These are phyloP conservation scores for Rhinoderma darwinii DNA, from an alignment of 2,113 vertebrate genomes.

Conservation along the genomic window DNA sequence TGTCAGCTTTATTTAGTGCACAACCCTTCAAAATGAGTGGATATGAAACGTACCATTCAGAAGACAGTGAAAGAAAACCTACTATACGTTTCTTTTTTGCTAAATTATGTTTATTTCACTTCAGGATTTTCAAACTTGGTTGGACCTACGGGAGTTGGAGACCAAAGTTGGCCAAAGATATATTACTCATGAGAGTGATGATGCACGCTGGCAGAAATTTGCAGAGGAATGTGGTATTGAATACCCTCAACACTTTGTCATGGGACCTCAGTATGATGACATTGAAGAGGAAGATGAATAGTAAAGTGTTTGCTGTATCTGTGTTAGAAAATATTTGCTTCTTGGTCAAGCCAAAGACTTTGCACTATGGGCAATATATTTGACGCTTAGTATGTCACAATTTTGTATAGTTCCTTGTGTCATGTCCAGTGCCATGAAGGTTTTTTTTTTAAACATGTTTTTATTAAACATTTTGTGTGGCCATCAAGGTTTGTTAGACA, in stretches of 20 bases:
- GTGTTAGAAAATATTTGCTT: background rate
- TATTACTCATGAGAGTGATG: constrained; percentile 96
- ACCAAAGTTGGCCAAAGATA: constrained; percentile 90
- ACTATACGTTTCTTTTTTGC: background rate
- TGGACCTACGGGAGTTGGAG: constrained; percentile 93
- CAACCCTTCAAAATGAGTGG: background rate
- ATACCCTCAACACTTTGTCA: constrained; percentile 85
- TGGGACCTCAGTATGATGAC: constrained; percentile 95
- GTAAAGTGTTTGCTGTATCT: background rate
- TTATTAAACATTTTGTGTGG: no score
- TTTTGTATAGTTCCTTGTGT: background rate
- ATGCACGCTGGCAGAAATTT: constrained; percentile 90
- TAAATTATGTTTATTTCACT: background rate
- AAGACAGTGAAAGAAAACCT: background rate
- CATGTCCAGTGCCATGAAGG: background rate
- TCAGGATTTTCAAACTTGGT: constrained; percentile 97
- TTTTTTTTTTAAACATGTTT: no score
- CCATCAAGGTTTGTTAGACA: background rate
- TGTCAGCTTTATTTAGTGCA: no score
- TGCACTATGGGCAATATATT: background rate
- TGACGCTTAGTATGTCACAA: background rate
- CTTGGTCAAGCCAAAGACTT: background rate
- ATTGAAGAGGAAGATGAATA: constrained; percentile 88
- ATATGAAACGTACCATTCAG: background rate
- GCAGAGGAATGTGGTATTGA: constrained; percentile 85